These are phyloP conservation scores for Trichopria drosophilae DNA, from an alignment of 2,888 invertebrate species.

Conservation along the genomic window DNA sequence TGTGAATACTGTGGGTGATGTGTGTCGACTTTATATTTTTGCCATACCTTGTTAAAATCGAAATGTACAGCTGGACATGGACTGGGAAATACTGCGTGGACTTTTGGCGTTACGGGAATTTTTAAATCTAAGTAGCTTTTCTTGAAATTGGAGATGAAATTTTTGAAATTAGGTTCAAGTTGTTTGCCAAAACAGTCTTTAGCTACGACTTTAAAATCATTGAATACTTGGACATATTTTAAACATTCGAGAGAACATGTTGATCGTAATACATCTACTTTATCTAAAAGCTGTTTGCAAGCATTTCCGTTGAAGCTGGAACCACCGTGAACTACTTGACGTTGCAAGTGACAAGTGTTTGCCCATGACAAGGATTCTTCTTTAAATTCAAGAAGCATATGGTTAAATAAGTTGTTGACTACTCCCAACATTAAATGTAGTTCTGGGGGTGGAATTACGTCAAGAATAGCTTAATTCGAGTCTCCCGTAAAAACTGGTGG, in stretches of 20 bases:
- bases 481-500: no score
- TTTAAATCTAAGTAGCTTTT: conserved; percentile 3
- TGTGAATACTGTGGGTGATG: no score
- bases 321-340: conserved; percentile 12
- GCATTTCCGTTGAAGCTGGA: conserved; percentile 18
- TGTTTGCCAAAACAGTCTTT: conserved; percentile 13
- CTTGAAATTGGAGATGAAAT: conserved; percentile 9
- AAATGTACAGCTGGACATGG: no score
- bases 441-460: no score
- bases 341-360: conserved; percentile 13
- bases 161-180: conserved; percentile 11
- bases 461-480: no score
- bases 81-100: conserved; percentile 12
- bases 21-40: no score
- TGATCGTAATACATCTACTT: conserved; percentile 11
- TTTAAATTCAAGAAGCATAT: no score
- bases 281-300: conserved; percentile 17
- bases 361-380: no score
- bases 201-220: conserved; percentile 14
- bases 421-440: no score
- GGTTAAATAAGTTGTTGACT: no score
- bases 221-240: conserved; percentile 16
- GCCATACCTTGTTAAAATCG: no score
- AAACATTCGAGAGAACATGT: background rate
- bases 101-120: background rate